Evolutionary conservation across 1,140 invertebrate genomes (phyloP).

Genomic region (Drosophila suzukii): DNA sequence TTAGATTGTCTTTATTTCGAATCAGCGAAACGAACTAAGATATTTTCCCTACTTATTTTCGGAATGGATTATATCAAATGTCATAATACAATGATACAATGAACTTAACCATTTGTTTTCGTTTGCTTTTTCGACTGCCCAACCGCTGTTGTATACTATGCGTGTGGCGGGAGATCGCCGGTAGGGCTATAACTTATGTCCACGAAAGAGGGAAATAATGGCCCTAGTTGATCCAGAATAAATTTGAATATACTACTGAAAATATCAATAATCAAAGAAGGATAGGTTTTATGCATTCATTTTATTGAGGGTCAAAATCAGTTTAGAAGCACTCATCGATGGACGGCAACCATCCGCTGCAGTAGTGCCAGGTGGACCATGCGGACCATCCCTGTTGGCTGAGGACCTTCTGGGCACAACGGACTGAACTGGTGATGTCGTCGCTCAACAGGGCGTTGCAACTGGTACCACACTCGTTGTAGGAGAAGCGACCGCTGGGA

Average conservation of each 20-base stretch:
- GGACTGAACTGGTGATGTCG: constrained; percentile 60
- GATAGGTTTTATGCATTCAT: background rate
- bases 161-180: too few relatives aligned
- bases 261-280: too few relatives aligned
- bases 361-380: constrained; percentile 72
- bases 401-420: constrained; percentile 68
- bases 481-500: constrained; percentile 55
- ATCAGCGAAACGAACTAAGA: background rate
- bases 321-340: constrained; percentile 65
- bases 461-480: constrained; percentile 54
- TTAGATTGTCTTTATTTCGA: background rate
- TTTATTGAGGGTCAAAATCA: constrained; percentile 10
- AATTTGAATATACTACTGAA: too few relatives aligned
- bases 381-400: constrained; percentile 70
- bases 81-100: too few relatives aligned
- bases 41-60: too few relatives aligned
- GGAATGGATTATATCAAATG: too few relatives aligned
- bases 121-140: too few relatives aligned
- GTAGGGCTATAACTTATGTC: too few relatives aligned
- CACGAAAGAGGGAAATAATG: too few relatives aligned
- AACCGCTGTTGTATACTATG: too few relatives aligned
- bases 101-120: too few relatives aligned
- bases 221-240: too few relatives aligned
- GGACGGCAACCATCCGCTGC: constrained; percentile 59
- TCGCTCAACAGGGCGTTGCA: constrained; percentile 62